These are phyloP conservation scores for Drosophila truncata DNA, from an alignment of 1,140 invertebrate genomes.

Conservation along the genomic window DNA sequence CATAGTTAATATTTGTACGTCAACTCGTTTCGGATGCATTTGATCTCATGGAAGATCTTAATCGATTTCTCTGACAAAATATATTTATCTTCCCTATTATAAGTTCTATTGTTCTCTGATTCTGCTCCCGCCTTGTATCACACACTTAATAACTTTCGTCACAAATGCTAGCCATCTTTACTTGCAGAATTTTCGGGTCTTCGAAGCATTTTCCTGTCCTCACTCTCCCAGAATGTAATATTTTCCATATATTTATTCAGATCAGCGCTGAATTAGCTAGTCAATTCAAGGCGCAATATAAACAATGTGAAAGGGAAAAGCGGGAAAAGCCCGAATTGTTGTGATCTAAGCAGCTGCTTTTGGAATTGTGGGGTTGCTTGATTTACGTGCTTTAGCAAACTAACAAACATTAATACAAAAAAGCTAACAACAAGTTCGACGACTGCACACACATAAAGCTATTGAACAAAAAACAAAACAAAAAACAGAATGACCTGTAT, in stretches of 20 bases:
- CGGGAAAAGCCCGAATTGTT: neutral
- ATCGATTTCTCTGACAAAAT: conserved; percentile 27
- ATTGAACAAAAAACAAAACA: conserved; percentile 38
- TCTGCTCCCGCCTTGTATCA: conserved; percentile 39
- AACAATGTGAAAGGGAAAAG: conserved; percentile 12
- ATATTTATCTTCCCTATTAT: conserved; percentile 19
- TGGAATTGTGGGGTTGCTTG: conserved; percentile 27
- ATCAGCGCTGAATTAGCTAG: neutral
- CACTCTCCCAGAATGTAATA: neutral
- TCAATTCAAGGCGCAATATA: neutral
- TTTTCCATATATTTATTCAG: neutral
- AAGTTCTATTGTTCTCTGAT: conserved; percentile 55
- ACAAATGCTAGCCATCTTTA: conserved; percentile 12
- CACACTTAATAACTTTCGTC: conserved; percentile 42
- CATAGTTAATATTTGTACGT: conserved; percentile 68
- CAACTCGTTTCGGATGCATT: conserved; percentile 53
- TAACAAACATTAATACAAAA: conserved; percentile 45
- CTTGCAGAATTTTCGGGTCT: neutral
- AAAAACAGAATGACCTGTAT: conserved; percentile 7
- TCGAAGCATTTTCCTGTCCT: neutral
- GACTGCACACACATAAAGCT: conserved; percentile 42
- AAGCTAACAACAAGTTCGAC: conserved; percentile 43
- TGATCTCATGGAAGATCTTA: conserved; percentile 59
- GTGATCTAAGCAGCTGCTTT: conserved; percentile 10
- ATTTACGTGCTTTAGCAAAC: conserved; percentile 50